These are phyloP conservation scores for Agrochola litura DNA, from an alignment of 2,888 invertebrate genomes.

Conservation along the genomic window DNA sequence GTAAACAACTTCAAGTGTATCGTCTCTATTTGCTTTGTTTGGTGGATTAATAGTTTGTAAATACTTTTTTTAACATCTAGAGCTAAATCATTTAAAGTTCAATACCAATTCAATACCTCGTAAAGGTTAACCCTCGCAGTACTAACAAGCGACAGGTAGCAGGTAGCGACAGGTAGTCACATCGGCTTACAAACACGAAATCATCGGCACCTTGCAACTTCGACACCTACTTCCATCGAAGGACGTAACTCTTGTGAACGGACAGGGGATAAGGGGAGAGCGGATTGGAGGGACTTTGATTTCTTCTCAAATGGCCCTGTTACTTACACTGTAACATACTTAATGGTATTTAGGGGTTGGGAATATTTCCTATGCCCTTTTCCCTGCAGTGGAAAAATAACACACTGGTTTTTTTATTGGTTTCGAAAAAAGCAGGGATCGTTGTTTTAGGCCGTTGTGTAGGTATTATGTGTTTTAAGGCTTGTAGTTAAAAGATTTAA, in stretches of 20 bases:
- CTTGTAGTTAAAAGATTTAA: neutral
- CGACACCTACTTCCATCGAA: constrained; percentile 43
- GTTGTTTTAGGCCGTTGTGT: neutral
- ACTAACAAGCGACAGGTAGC: constrained; percentile 32
- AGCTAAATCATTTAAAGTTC: neutral
- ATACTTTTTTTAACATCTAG: neutral
- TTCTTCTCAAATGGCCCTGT: constrained; percentile 32
- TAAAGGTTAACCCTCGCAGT: neutral
- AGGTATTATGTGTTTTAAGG: neutral
- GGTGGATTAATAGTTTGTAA: neutral
- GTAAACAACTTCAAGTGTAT: too few species aligned
- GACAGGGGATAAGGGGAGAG: constrained; percentile 24
- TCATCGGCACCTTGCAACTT: constrained; percentile 52
- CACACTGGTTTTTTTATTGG: neutral
- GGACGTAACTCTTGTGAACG: constrained; percentile 51
- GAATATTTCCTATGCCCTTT: neutral
- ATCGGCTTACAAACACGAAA: constrained; percentile 43
- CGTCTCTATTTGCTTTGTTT: too few species aligned
- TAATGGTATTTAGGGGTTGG: constrained; percentile 19
- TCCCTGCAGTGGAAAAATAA: neutral
- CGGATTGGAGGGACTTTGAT: constrained; percentile 46
- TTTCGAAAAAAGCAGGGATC: neutral
- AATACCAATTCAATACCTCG: neutral
- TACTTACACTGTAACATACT: constrained; percentile 8
- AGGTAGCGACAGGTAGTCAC: constrained; percentile 42